These are phyloP conservation scores for Caenorhabditis uteleia DNA, from an alignment of 2,888 invertebrate genomes.

Conservation along the genomic window DNA sequence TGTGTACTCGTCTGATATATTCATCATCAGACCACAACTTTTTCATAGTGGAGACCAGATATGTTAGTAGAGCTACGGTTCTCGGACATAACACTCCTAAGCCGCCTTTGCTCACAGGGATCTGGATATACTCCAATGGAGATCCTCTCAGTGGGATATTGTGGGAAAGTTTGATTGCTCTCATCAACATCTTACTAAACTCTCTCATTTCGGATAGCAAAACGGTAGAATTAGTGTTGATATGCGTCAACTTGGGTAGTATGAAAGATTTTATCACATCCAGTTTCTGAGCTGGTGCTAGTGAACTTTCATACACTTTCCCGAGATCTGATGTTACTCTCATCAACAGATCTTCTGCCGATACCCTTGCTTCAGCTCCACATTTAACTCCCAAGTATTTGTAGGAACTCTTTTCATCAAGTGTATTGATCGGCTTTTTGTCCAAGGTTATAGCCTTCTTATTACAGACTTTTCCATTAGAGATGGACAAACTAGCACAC, in stretches of 20 bases:
- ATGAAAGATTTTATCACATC: slow-evolving; percentile 9
- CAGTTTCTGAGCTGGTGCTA: slow-evolving; percentile 12
- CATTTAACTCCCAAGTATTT: slow-evolving; percentile 14
- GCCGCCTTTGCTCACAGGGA: slow-evolving; percentile 8
- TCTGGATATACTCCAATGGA: slow-evolving; percentile 7
- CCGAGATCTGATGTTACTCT: not conserved
- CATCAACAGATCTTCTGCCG: slow-evolving; percentile 1
- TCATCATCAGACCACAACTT: slow-evolving; percentile 12
- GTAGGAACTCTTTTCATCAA: slow-evolving; percentile 7
- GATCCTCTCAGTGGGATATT: slow-evolving; percentile 2
- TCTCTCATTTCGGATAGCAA: slow-evolving; percentile 1
- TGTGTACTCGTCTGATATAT: slow-evolving; percentile 4
- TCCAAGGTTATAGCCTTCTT: too few relatives aligned
- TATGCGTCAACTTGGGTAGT: slow-evolving; percentile 10
- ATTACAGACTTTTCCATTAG: slow-evolving; percentile 5
- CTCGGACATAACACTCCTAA: slow-evolving; percentile 7
- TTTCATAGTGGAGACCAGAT: slow-evolving; percentile 7
- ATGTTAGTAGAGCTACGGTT: slow-evolving; percentile 1
- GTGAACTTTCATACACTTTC: not conserved
- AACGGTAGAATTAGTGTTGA: slow-evolving; percentile 1
- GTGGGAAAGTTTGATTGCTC: slow-evolving; percentile 2
- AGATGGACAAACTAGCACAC: slow-evolving; percentile 23
- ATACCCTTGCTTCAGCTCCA: slow-evolving; percentile 1
- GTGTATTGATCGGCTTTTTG: slow-evolving; percentile 1
- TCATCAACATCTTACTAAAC: slow-evolving; percentile 4